Evolutionary conservation across 2,797 vertebrate genomes (phyloP).

Genomic region (Gymnopithys bicolor): DNA sequence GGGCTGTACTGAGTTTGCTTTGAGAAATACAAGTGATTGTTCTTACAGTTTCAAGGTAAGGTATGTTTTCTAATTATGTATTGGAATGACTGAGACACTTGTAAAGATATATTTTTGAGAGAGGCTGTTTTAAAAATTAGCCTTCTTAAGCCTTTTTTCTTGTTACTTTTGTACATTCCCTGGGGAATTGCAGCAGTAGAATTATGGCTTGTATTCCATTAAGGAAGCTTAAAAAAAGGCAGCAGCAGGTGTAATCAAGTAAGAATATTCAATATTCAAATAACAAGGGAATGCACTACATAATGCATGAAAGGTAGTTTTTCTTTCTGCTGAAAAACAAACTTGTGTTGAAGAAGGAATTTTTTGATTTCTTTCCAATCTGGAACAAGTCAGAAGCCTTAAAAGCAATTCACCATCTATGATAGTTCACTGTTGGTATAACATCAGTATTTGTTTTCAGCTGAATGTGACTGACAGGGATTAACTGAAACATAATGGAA

Average conservation of each 20-base stretch:
- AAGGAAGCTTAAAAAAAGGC: not conserved
- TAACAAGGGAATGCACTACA: not conserved
- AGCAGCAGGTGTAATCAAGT: not conserved
- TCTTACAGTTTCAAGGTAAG: not conserved
- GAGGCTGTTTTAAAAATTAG: not conserved
- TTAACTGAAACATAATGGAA: not conserved
- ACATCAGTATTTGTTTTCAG: conserved; percentile 14
- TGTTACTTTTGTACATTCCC: not conserved
- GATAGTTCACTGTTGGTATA: not conserved
- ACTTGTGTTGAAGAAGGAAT: not conserved
- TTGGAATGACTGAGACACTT: not conserved
- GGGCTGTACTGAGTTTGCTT: not conserved
- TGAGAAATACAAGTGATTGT: not conserved
- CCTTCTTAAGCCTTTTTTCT: not conserved
- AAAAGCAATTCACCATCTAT: not conserved
- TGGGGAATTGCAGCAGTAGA: not conserved
- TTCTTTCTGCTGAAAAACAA: not conserved
- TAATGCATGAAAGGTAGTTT: not conserved
- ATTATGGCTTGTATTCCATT: not conserved
- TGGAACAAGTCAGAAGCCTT: not conserved
- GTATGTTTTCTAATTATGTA: not conserved
- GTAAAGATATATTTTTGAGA: not conserved
- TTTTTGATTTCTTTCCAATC: not conserved
- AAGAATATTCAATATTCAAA: not conserved
- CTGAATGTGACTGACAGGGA: not conserved